Percentiles rank a stretch among this genome's conserved stretches.
Conservation (phyloP, 2,888 invertebrate species). For the Drosophila anomalata region DNA sequence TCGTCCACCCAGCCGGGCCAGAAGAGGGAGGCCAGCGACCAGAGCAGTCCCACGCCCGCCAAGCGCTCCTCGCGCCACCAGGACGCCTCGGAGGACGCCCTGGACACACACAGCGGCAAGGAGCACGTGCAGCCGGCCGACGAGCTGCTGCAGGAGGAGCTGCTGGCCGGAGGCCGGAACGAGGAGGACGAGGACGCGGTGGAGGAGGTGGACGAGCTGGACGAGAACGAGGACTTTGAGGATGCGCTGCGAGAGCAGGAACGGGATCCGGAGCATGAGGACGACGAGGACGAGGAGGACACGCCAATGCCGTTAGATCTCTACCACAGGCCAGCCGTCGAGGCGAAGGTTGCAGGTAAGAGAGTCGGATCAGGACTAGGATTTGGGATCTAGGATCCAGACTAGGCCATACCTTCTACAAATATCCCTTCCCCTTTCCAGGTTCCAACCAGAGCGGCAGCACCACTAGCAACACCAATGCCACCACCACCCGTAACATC, state of each 20-base stretch:
- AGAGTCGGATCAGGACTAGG: too few relatives aligned
- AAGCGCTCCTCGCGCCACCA: slow-evolving; percentile 50
- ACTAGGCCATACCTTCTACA: too few relatives aligned
- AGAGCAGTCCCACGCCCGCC: slow-evolving; percentile 82
- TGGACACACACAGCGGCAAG: slow-evolving; percentile 1
- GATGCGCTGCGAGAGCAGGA: slow-evolving; percentile 26
- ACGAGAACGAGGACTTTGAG: slow-evolving; percentile 21
- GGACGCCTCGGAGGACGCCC: not conserved
- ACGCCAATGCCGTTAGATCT: slow-evolving; percentile 83
- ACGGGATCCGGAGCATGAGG: slow-evolving; percentile 39
- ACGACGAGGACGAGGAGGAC: slow-evolving; percentile 60
- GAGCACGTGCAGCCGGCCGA: slow-evolving; percentile 17
- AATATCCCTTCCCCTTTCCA: not conserved
- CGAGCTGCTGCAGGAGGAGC: slow-evolving; percentile 17
- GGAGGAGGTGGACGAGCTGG: slow-evolving; percentile 33
- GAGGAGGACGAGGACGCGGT: slow-evolving; percentile 32
- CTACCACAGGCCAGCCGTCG: slow-evolving; percentile 81
- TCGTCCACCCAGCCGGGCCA: slow-evolving; percentile 42
- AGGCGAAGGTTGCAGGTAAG: slow-evolving; percentile 2
- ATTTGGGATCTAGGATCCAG: too few relatives aligned
- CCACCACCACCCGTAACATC: slow-evolving; percentile 65
- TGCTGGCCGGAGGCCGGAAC: slow-evolving; percentile 18
- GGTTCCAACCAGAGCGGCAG: slow-evolving; percentile 37
- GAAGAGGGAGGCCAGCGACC: slow-evolving; percentile 81
- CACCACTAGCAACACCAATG: slow-evolving; percentile 29